Evolutionary conservation across 2,797 vertebrate species (phyloP), one percentile per base, ranked within the genome.

Genomic region (Eremophila alpestris): DNA sequence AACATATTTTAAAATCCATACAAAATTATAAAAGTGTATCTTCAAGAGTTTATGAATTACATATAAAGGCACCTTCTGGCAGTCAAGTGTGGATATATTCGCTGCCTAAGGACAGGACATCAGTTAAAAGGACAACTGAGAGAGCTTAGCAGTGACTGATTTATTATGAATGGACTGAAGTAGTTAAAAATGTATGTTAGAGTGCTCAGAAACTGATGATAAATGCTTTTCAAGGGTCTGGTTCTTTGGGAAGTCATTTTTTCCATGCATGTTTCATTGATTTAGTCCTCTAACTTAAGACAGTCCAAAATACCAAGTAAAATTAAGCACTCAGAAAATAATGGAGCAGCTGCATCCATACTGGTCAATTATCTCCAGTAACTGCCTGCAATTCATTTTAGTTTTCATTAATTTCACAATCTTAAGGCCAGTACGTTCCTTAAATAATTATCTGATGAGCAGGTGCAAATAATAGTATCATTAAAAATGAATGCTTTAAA

Each of bases 61-160:
- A 90, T 94, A 94, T 74, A 85, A 95, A 97, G 95, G 91, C 95
- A 96, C 80, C 75, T 96, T 62, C 60, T 93, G 94, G 94, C 83
- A 96, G 80, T 84, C 87, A 94, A 82, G 45, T 64, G 45, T 86
- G 60, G 76, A 83, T 76, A 46, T 63, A 93, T 88, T 60, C 93
- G 85, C 91, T 82, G 85, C 63, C 93, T 46, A 65, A 89, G 85
- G 80, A 92, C 76, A 86, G 75, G 75, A 90, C 56, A 49, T 83
- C 79, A 83, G 54, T 69, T 94, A 79, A 51, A 93, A 90, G 56
- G 55, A 96, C 70, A 94, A 81, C 41, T 82, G 74, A 82, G 68
- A 88, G 41, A 84, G 48, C 64, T 77, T 86, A 96, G 87, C 49
- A 68, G 46, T 82, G 80, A 92, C 65, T 76, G 75, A 90, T 94